Percentiles rank a stretch among this genome's conserved stretches.
Evolutionary conservation across 2,888 invertebrate species (phyloP).

Genomic region (Cataglyphis altisquamis): DNA sequence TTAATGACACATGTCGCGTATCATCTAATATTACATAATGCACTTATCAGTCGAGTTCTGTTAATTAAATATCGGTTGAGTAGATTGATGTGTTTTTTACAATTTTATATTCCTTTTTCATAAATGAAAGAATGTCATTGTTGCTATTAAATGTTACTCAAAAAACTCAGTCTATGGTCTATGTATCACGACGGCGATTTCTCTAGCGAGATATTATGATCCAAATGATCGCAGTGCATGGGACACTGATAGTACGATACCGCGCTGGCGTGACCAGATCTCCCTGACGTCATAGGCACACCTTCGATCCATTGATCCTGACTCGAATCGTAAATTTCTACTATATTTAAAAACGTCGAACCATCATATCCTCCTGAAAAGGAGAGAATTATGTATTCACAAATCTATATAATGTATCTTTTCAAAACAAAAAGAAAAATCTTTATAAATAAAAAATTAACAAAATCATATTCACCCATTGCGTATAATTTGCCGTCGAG

Average conservation of each 20-base stretch:
- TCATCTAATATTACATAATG: slow-evolving; percentile 6
- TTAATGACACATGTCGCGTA: not conserved
- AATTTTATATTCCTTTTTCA: not conserved
- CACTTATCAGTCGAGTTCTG: slow-evolving; percentile 23
- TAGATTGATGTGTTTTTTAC: not conserved
- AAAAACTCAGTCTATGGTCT: slow-evolving; percentile 15
- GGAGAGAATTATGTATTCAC: not conserved
- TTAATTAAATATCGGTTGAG: not conserved
- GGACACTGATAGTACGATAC: slow-evolving; percentile 93
- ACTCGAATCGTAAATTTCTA: slow-evolving; percentile 95
- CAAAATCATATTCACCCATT: slow-evolving; percentile 89
- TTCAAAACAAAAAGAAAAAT: not conserved
- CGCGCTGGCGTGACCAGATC: slow-evolving; percentile 97
- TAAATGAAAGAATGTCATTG: slow-evolving; percentile 13
- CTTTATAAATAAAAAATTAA: not conserved
- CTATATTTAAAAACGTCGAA: slow-evolving; percentile 92
- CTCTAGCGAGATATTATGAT: slow-evolving; percentile 72
- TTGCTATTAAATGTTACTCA: slow-evolving; percentile 14
- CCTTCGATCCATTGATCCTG: slow-evolving; percentile 93
- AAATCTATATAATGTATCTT: not conserved
- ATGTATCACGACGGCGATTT: slow-evolving; percentile 70
- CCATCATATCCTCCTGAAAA: slow-evolving; percentile 95
- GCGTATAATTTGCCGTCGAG: slow-evolving; percentile 96
- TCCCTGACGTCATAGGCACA: slow-evolving; percentile 92
- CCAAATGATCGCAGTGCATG: slow-evolving; percentile 85